phyloP scores from a whole-genome alignment of 1,140 invertebrate genomes.

The Galleria mellonella region DNA sequence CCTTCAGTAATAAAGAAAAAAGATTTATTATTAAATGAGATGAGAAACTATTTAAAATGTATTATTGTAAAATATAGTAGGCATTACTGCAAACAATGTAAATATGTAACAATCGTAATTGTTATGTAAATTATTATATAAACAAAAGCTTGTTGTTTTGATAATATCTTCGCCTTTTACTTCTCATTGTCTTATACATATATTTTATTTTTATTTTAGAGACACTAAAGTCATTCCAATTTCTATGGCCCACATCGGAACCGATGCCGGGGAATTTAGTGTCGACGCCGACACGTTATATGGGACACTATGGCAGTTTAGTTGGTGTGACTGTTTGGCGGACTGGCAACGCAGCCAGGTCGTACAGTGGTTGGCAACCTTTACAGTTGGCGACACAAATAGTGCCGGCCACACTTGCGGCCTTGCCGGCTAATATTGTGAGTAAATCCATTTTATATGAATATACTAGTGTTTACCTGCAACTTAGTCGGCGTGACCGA shows the following conservation, averaged over 20 bases:
- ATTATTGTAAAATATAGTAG: no score
- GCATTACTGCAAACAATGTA: no score
- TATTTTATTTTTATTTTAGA: constrained; percentile 74
- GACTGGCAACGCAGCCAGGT: constrained; percentile 70
- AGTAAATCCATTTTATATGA: constrained; percentile 4
- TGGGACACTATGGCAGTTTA: constrained; percentile 81
- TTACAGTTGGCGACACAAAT: constrained; percentile 89
- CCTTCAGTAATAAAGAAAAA: no score
- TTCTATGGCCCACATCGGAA: constrained; percentile 74
- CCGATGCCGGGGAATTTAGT: constrained; percentile 57
- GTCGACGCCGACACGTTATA: constrained; percentile 77
- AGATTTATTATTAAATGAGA: no score
- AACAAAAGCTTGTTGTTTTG: no score
- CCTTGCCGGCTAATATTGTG: constrained; percentile 61
- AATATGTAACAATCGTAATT: no score
- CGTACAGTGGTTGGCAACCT: constrained; percentile 85
- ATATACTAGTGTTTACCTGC: no score
- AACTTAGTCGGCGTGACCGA: background rate
- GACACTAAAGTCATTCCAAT: constrained; percentile 81
- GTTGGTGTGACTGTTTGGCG: constrained; percentile 80
- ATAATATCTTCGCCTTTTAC: background rate
- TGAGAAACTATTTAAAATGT: no score
- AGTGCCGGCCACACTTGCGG: constrained; percentile 86
- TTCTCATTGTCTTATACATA: constrained; percentile 9
- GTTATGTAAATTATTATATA: no score